These are phyloP conservation scores for Cuniculus paca DNA, from an alignment of 2,797 vertebrate genomes.

Conservation along the genomic window DNA sequence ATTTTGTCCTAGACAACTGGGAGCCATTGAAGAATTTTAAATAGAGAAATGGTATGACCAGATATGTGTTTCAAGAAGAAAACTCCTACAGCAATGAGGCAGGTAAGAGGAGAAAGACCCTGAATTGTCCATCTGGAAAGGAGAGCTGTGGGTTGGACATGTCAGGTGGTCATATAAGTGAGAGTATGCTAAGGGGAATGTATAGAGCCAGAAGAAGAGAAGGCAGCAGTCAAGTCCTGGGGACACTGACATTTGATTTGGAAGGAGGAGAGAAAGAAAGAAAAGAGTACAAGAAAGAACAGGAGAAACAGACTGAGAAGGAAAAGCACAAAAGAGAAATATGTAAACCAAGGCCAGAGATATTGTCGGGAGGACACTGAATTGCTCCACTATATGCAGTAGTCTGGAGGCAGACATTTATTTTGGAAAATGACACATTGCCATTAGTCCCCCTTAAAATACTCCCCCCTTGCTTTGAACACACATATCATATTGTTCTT, in stretches of 20 bases:
- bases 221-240: neutral
- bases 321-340: neutral
- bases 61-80: neutral
- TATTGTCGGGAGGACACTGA: neutral
- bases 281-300: neutral
- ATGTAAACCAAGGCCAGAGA: neutral
- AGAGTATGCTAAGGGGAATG: neutral
- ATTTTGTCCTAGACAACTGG: neutral
- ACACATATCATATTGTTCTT: neutral
- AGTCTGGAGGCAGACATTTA: neutral
- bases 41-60: neutral
- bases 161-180: neutral
- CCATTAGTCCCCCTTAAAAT: neutral
- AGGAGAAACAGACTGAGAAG: neutral
- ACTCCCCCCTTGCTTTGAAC: neutral
- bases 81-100: neutral
- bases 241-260: neutral
- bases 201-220: neutral
- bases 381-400: neutral
- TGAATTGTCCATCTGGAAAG: neutral
- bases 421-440: neutral
- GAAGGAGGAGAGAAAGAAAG: neutral
- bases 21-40: slow-evolving; percentile 40
- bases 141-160: neutral
- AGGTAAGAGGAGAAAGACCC: neutral